Base-by-base conservation (phyloP, 64 coral and sea anemone genomes). In the Astreopora myriophthalma region DNA sequence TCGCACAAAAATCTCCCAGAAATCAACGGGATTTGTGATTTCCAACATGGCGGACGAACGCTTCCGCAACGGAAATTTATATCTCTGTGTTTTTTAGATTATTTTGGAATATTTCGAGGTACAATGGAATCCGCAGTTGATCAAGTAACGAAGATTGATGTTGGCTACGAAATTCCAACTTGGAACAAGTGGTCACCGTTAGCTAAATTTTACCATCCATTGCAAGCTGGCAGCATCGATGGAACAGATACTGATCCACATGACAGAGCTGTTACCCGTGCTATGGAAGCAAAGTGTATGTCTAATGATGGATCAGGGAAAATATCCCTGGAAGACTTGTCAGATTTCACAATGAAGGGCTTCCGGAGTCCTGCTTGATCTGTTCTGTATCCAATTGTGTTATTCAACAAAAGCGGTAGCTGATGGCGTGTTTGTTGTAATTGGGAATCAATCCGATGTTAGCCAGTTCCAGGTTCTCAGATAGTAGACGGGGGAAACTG, bases 221-320 rank as follows among this genome's bases (percentile, higher is more conserved):
- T 99, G n/a, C 93, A 99, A 62, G 97, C 97, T 28, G 97, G 97
- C 10, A 99, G 97, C 75, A 99, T 99, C 63, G 97, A 99, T 75
- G 97, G 97, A 0, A 99, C 97, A 33, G 97, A 99, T 72, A 74
- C 82, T 16, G 48, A 48, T 26, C 87, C 97, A 40, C 97, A 99
- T 52, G 97, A 99, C 36, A 89, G 76, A 55, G 97, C 80, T 42
- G 86, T 99, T 61, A n/a, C 71, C 5, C 71, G 97, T 80, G 97
- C 97, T 34, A 85, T 96, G 49, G 48, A 80, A 5, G 75, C 84
- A 13, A 94, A 94, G 39, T 98, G 96, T 98, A 88, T 83, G 96
- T 72, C 16, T 44, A 32, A 23, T 40, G 14, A 38, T 48, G 17
- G 26, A 61, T 26, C 27, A 30, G 2, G 71, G 14, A 34, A 29